Evolutionary conservation across 1,140 invertebrate species (phyloP).

Genomic region (Vanessa atalanta): DNA sequence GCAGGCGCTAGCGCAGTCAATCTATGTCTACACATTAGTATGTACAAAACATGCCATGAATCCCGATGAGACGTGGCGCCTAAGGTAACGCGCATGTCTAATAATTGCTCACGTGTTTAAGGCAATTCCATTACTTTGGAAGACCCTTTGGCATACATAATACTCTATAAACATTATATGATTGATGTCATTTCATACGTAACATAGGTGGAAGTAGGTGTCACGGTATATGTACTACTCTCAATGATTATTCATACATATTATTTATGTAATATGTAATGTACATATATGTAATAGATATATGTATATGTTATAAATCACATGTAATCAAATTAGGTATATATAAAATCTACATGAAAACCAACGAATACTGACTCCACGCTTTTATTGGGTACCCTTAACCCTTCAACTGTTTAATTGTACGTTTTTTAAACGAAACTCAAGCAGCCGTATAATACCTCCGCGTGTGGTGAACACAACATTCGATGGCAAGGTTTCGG

Average conservation of each 20-base stretch:
- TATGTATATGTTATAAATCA: no score
- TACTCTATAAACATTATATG: neutral
- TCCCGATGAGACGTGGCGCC: conserved; percentile 67
- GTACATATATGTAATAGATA: no score
- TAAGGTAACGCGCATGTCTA: conserved; percentile 53
- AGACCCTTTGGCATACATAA: conserved; percentile 10
- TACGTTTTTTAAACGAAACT: conserved; percentile 32
- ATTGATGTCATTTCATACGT: neutral
- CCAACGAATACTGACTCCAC: no score
- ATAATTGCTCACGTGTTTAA: conserved; percentile 45
- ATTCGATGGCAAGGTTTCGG: conserved; percentile 34
- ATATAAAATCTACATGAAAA: no score
- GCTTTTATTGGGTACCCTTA: neutral
- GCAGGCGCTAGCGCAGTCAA: conserved; percentile 23
- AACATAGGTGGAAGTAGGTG: neutral
- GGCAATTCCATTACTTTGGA: conserved; percentile 23
- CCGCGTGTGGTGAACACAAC: conserved; percentile 34
- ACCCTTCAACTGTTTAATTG: conserved; percentile 19
- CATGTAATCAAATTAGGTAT: no score
- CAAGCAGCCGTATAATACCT: conserved; percentile 31
- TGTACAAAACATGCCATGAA: conserved; percentile 50
- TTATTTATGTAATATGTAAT: no score
- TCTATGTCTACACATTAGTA: conserved; percentile 33
- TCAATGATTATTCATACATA: no score
- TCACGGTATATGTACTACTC: no score